Conservation (phyloP, 2,888 invertebrate genomes). For the Conomelus anceps region DNA sequence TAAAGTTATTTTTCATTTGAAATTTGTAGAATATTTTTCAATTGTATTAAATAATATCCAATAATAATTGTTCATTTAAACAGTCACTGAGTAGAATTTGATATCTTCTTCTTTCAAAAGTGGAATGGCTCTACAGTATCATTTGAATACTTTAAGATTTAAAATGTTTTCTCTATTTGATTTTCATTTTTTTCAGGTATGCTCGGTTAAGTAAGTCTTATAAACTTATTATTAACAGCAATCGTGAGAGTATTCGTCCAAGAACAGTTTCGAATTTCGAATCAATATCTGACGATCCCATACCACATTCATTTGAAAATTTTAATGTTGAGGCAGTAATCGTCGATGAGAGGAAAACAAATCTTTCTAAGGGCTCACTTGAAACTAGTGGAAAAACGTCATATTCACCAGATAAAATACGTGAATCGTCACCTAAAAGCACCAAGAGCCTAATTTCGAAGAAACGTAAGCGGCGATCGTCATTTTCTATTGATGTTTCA, state of each 20-base stretch:
- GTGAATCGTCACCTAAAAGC: background rate
- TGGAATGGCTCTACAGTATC: background rate
- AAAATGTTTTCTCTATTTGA: no score
- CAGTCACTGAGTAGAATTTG: no score
- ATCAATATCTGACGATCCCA: background rate
- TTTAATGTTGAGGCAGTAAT: background rate
- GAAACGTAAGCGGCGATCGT: background rate
- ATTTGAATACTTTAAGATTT: background rate
- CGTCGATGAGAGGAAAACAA: background rate
- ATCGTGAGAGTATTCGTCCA: background rate
- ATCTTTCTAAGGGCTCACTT: background rate
- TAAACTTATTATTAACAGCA: background rate
- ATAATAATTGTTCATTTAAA: no score
- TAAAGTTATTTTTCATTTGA: no score
- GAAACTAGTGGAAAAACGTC: background rate
- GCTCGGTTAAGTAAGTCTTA: background rate
- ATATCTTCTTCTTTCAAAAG: background rate
- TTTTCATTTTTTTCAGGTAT: background rate
- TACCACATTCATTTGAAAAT: background rate
- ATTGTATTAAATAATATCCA: no score
- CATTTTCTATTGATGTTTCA: background rate
- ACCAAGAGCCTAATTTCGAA: background rate
- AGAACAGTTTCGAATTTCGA: background rate
- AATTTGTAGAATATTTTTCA: no score
- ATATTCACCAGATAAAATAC: background rate